A percentile compares a stretch with the other conserved stretches of the same genome.
Conservation (phyloP, 2,888 invertebrate species). For the Gortyna flavago region DNA sequence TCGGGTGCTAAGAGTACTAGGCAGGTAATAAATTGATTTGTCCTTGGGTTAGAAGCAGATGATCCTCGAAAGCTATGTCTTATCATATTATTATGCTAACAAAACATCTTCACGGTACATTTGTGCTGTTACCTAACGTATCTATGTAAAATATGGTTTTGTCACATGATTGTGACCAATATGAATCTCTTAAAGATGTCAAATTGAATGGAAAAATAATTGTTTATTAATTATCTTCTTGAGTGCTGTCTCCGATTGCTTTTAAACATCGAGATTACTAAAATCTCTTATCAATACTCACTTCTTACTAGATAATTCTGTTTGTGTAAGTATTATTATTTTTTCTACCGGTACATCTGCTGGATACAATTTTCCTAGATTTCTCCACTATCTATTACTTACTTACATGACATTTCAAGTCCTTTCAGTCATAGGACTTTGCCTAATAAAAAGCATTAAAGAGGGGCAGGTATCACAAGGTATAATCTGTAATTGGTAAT, state of each 20-base stretch:
- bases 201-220: conserved; percentile 8
- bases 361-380: not conserved
- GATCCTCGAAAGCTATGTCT: conserved; percentile 68
- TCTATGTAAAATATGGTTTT: conserved; percentile 13
- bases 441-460: not conserved
- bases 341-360: not conserved
- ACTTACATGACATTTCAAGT: not conserved
- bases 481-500: not conserved
- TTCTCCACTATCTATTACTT: not conserved
- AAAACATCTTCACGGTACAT: conserved; percentile 75
- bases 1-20: conserved; percentile 55
- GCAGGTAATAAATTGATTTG: conserved; percentile 73
- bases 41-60: conserved; percentile 71
- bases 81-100: conserved; percentile 83
- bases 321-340: not conserved
- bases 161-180: conserved; percentile 51
- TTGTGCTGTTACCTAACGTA: conserved; percentile 62
- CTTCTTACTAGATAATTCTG: not conserved
- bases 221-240: conserved; percentile 31
- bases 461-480: not conserved
- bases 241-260: not conserved
- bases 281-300: not conserved
- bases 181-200: not conserved
- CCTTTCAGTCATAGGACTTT: not conserved
- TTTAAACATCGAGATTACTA: not conserved